A percentile compares a stretch with the other conserved stretches of the same genome.
Conservation (phyloP, 2,888 invertebrate genomes). For the Coleophora deauratella region DNA sequence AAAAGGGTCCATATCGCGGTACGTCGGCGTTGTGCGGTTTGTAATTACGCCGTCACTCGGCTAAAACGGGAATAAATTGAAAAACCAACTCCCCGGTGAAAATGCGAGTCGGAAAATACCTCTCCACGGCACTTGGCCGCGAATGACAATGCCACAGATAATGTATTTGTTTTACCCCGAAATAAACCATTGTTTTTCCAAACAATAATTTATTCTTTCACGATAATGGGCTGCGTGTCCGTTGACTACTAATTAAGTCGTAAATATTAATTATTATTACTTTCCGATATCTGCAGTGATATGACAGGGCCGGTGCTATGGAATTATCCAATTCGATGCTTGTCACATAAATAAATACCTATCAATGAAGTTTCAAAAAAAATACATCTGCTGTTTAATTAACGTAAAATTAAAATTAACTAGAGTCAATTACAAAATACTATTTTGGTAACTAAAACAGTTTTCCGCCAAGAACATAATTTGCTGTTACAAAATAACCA, state of each 20-base stretch:
- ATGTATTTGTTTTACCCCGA: constrained; percentile 58
- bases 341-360: too few species aligned
- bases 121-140: constrained; percentile 49
- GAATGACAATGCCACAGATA: constrained; percentile 52
- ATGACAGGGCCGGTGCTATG: too few species aligned
- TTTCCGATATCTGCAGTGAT: constrained; percentile 13
- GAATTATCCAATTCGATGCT: too few species aligned
- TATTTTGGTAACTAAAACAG: too few species aligned
- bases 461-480: too few species aligned
- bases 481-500: too few species aligned
- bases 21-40: constrained; percentile 23
- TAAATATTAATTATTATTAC: constrained; percentile 46
- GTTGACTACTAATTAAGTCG: constrained; percentile 45
- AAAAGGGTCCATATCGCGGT: not conserved
- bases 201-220: constrained; percentile 47
- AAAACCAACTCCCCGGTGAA: constrained; percentile 57
- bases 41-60: constrained; percentile 63
- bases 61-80: constrained; percentile 69
- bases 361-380: too few species aligned
- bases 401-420: too few species aligned
- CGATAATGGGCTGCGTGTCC: constrained; percentile 37
- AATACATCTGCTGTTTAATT: too few species aligned
- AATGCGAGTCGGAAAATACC: constrained; percentile 55
- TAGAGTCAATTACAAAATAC: too few species aligned
- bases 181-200: constrained; percentile 51